These are phyloP conservation scores for Procambarus virginalis DNA, from an alignment of 1,140 invertebrate species.

Conservation along the genomic window DNA sequence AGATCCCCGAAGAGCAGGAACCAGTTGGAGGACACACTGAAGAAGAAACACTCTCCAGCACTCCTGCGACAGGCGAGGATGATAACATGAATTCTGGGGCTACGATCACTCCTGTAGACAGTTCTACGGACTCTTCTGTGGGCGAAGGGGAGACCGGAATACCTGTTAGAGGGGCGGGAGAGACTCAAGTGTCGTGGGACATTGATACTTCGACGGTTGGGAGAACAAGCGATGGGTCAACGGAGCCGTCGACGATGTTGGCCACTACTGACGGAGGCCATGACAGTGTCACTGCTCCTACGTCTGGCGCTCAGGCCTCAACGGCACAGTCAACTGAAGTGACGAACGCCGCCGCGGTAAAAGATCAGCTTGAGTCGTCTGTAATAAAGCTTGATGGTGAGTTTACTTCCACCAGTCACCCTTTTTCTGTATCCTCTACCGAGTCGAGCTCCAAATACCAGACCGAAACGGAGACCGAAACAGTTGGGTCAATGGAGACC, in stretches of 20 bases:
- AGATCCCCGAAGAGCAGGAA: neutral
- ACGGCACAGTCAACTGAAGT: neutral
- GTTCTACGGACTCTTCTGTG: neutral
- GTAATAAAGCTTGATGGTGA: neutral
- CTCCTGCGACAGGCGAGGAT: neutral
- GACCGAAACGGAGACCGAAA: neutral
- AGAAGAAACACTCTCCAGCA: neutral
- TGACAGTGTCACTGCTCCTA: neutral
- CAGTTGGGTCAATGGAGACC: neutral
- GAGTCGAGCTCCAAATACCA: constrained; percentile 6
- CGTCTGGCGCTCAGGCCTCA: neutral
- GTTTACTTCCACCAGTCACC: neutral
- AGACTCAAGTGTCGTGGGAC: neutral
- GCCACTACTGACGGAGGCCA: neutral
- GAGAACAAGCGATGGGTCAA: no score
- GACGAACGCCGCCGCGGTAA: neutral
- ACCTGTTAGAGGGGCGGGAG: neutral
- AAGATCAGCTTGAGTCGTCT: neutral
- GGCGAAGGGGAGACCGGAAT: neutral
- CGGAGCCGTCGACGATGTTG: no score
- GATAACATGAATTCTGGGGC: neutral
- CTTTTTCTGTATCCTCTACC: neutral
- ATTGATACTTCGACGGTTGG: neutral
- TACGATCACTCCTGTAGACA: neutral
- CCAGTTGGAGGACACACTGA: no score